Evolutionary conservation across 2,113 vertebrate genomes (phyloP), one percentile per base, ranked within the genome.

Genomic region (Bos indicus): DNA sequence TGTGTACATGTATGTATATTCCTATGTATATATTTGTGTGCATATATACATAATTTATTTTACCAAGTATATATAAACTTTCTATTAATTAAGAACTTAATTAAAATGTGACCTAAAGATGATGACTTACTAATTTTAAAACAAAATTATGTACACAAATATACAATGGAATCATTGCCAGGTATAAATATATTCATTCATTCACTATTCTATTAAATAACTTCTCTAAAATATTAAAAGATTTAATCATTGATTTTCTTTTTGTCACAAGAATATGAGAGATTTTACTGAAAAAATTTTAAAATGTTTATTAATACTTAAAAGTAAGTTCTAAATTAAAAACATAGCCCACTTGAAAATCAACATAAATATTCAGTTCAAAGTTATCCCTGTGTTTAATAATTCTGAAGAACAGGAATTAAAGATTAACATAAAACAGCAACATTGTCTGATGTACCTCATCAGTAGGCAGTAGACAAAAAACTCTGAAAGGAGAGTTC

Each of bases 381-480:
- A 96, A 98, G 60, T 56, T 56, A 95, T 12, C 25, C 85, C 11
- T 36, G 48, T 4, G n/a, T 26, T 97, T 90, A 94, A 86, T 82
- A 96, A 96, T 88, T 52, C 33, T 90, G 57, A 97, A 56, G 67
- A 96, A 97, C 80, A 96, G 88, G 59, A 97, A 90, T 92, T 97
- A 92, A 95, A 94, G 62, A 28, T 97, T 97, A 97, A 83, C 57
- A 93, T 86, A 80, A 97, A 86, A 96, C 2, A 91, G 93, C 78
- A 92, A 52, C 46, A 95, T 54, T 59, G 82, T 82, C 94, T 97
- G 62, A 95, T 33, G 57, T 51, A 71, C 59, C 97, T 96, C 95
- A 94, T 59, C 36, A 52, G 85, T 33, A 94, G 54, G 0, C 17
- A 97, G 59, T 36, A 97, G 96, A 85, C 26, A 57, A 62, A 97